Conservation (phyloP, 2,797 vertebrate species). For the Tapera naevia region DNA sequence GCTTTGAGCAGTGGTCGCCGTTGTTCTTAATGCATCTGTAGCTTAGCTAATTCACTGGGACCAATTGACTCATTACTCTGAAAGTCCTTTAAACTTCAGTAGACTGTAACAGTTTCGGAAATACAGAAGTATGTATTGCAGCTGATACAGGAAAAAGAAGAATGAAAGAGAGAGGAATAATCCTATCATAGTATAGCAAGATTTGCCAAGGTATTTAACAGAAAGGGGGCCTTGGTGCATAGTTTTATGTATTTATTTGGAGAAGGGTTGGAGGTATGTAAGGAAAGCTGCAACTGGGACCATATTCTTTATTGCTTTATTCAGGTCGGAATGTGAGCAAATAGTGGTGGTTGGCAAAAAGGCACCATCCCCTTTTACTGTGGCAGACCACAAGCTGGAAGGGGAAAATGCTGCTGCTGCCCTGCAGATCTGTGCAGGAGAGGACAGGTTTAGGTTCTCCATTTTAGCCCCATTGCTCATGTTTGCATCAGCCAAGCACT, state of each 20-base stretch:
- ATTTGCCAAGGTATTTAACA: neutral
- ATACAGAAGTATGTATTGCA: neutral
- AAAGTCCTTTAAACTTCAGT: neutral
- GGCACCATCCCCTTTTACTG: neutral
- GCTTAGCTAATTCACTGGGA: neutral
- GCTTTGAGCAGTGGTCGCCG: neutral
- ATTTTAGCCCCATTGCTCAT: neutral
- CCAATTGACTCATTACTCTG: neutral
- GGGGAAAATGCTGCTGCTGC: neutral
- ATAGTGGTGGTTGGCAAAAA: neutral
- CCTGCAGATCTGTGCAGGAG: neutral
- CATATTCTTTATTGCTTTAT: neutral
- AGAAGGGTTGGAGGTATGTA: neutral
- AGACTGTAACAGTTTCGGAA: neutral
- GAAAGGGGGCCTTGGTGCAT: neutral
- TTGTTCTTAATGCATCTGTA: neutral
- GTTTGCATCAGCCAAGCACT: neutral
- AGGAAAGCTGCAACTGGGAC: neutral
- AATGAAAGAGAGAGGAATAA: neutral
- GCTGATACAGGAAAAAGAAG: neutral
- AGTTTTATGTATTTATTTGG: neutral
- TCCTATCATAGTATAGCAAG: neutral
- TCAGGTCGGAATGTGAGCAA: neutral
- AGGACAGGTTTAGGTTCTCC: neutral
- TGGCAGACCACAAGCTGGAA: neutral